Conservation (phyloP, 2,113 vertebrate genomes). For the Helogale parvula region DNA sequence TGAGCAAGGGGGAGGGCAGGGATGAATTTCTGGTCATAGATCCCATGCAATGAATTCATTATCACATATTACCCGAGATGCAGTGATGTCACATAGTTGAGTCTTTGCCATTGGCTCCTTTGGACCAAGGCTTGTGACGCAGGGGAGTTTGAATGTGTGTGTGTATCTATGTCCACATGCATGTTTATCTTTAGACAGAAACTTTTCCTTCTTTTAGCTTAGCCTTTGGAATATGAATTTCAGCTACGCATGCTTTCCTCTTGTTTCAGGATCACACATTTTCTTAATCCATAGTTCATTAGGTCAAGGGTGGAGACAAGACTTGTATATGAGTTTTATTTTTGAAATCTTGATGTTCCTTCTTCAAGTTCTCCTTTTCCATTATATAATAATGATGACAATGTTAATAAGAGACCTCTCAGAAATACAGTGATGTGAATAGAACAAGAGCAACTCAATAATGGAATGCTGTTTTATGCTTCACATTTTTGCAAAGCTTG, state of each 20-base stretch:
- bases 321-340: background rate
- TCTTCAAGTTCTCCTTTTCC: background rate
- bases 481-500: slow-evolving; percentile 3
- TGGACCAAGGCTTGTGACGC: background rate
- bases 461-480: background rate
- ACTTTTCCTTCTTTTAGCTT: background rate
- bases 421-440: background rate
- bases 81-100: background rate
- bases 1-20: background rate
- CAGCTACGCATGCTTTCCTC: background rate
- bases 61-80: background rate
- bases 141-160: background rate
- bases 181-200: background rate
- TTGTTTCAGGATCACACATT: background rate
- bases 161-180: background rate
- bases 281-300: background rate
- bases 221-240: background rate
- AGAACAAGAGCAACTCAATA: background rate
- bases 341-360: background rate
- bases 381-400: background rate
- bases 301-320: background rate
- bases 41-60: slow-evolving; percentile 37
- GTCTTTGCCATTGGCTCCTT: background rate
- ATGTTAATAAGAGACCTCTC: background rate
- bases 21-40: slow-evolving; percentile 34